Conservation (phyloP, 2,797 vertebrate species). For the Iguana delicatissima region DNA sequence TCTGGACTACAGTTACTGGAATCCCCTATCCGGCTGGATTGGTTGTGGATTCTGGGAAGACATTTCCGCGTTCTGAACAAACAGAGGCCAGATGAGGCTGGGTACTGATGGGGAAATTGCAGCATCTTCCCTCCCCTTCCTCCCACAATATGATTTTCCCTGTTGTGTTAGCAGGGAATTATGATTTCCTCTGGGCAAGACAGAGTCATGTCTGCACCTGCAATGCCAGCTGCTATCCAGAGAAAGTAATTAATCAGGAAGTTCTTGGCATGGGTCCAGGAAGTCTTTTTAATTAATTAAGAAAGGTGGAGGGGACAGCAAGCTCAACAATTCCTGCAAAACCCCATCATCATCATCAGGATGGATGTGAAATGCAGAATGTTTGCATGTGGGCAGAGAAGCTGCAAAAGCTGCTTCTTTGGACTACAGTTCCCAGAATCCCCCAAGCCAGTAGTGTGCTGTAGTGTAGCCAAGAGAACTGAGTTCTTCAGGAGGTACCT, state of each 20-base stretch:
- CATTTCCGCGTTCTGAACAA: background rate
- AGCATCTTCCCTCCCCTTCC: too few species aligned
- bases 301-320: fast-evolving
- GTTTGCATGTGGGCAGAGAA: background rate
- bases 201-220: constrained; percentile 19
- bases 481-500: too few species aligned
- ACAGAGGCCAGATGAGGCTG: too few species aligned
- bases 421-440: too few species aligned
- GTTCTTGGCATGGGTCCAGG: background rate
- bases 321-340: constrained; percentile 27
- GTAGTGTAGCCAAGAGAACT: too few species aligned
- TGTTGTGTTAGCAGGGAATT: background rate
- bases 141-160: background rate
- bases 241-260: constrained; percentile 67
- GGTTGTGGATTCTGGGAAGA: background rate
- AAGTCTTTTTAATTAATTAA: constrained; percentile 67
- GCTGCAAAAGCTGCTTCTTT: background rate
- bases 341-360: background rate
- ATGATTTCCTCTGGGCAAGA: constrained; percentile 12
- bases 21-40: too few species aligned
- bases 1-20: too few species aligned
- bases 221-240: background rate
- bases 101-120: background rate
- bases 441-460: too few species aligned
- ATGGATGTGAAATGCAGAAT: background rate